A percentile compares a stretch with the other conserved stretches of the same genome.
Conservation (phyloP, 2,113 vertebrate species). For the Pelecanoides urinatrix region DNA sequence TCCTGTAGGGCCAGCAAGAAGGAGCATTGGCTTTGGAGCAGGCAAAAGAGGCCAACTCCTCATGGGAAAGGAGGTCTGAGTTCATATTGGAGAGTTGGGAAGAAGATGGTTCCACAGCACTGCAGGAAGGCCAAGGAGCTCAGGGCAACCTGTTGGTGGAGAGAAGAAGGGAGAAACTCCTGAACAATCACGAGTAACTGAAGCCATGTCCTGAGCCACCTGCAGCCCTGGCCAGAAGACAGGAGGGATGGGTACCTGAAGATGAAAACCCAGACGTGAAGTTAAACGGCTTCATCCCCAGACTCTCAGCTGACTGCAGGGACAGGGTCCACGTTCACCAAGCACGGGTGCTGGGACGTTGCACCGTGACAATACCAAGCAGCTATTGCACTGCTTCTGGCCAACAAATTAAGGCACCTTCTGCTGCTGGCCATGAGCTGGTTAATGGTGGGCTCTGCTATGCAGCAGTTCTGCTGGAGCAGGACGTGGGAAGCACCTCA, state of each 20-base stretch:
- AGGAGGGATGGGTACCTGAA: background rate
- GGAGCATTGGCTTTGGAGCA: background rate
- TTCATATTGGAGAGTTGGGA: background rate
- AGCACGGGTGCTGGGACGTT: background rate
- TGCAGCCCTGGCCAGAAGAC: background rate
- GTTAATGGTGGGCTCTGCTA: background rate
- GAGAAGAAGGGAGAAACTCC: background rate
- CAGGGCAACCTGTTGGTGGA: background rate
- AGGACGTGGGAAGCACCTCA: background rate
- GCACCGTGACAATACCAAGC: background rate
- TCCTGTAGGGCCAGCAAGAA: background rate
- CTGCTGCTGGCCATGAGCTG: background rate
- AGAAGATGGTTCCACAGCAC: background rate
- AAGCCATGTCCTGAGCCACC: background rate
- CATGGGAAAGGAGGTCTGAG: background rate
- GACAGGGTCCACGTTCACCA: background rate
- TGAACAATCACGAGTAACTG: background rate
- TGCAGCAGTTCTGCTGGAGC: background rate
- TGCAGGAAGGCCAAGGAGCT: background rate
- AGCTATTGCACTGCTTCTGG: background rate
- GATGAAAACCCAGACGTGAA: background rate
- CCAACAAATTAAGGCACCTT: background rate
- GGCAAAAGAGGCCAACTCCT: background rate
- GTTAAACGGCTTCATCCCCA: background rate
- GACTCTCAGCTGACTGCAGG: background rate